Evolutionary conservation across 2,888 invertebrate genomes (phyloP), one percentile per base, ranked within the genome.

Genomic region (Kuschelorhynchus macadamiae): DNA sequence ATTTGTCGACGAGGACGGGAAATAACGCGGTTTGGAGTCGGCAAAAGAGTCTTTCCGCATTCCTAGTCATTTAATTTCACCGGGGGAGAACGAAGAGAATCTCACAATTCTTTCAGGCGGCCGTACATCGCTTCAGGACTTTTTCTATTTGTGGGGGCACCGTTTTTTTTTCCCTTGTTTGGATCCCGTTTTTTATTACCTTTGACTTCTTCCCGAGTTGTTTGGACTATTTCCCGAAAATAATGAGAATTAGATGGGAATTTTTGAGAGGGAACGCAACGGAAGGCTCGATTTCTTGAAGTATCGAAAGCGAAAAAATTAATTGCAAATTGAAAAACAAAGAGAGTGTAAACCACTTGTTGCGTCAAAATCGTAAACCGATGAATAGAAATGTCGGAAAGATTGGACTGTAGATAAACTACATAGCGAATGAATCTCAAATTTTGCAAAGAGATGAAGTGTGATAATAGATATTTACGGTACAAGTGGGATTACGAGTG

Each of bases 21-120:
- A 57, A 64, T 64, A 56, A 56, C 64, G 39, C 49, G 53, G 46
- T 41, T 30, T 55, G 25, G 17, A 64, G 33, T 18, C 52, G 30
- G 46, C 59, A 59, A n/a, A n/a, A 50, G 52, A 9, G 30, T 53
- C 44, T 63, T 63, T 44, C 57, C 67, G 62, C 62, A 56, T 67
- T 67, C 67, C 46, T 57, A 63, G 52, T 50, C 63, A 67, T 67
- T 63, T 67, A 57, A 63, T 67, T 67, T 62, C 47, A 39, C 61
- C 50, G 32, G 18, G 32, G 7, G 7, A 25, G 4, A 7, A 25
- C 25, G 18, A 49, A 9, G 55, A 44, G 42, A 30, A 17, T 39
- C 56, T 56, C 41, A 42, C 25, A 42, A 55, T 25, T 56, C 44
- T 55, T 57, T 57, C 33, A 57, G 14, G 46, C 36, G 33, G 36